Evolutionary conservation across 2,797 vertebrate genomes (phyloP).

Genomic region (Sebastes steindachneri): DNA sequence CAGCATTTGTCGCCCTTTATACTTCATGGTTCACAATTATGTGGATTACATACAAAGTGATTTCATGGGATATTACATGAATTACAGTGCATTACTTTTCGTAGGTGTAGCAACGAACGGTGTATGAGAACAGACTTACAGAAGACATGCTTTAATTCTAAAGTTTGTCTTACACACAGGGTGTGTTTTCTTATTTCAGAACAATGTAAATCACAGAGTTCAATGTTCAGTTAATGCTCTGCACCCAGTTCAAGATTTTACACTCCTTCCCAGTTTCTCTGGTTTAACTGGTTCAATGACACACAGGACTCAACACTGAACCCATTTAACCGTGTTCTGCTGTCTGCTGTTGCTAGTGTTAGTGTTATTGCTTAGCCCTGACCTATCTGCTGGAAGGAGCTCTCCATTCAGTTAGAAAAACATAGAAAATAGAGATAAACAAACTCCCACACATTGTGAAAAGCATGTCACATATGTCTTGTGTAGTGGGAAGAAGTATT

Average conservation of each 20-base stretch:
- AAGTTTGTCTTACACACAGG: background rate
- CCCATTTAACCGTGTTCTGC: background rate
- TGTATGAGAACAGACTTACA: background rate
- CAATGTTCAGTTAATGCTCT: conserved; percentile 11
- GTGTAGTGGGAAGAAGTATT: background rate
- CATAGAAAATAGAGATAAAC: conserved; percentile 34
- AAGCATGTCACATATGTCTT: conserved; percentile 14
- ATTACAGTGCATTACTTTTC: too few species aligned
- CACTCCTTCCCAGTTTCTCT: background rate
- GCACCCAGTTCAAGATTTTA: conserved; percentile 6
- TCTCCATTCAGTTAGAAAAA: conserved; percentile 15
- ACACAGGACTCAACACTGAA: conserved; percentile 2
- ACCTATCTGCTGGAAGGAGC: conserved; percentile 1
- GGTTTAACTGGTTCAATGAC: conserved; percentile 12
- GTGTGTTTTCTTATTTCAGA: conserved; percentile 5
- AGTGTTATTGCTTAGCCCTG: conserved; percentile 20
- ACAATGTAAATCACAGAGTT: background rate
- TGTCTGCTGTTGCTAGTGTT: background rate
- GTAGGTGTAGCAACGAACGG: too few species aligned
- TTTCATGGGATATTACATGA: too few species aligned
- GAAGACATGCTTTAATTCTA: background rate
- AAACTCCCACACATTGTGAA: conserved; percentile 6
- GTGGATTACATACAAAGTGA: too few species aligned
- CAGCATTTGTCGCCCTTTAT: too few species aligned
- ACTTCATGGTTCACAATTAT: too few species aligned